Base-by-base conservation (phyloP, 2,113 vertebrate genomes). In the Enhydra lutris region DNA sequence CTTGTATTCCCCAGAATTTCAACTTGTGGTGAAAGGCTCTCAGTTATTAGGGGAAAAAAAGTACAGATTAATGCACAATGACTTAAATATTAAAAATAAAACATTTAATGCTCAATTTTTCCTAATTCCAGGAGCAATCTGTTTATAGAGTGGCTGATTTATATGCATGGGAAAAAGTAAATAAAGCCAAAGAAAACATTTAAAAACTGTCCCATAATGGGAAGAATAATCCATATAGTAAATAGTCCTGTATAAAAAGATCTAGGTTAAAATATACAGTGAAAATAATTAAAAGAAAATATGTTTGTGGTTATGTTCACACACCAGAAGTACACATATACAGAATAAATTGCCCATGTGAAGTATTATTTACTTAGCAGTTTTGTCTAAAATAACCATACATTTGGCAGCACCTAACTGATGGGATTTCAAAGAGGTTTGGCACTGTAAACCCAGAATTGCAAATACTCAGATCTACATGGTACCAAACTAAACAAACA, bases 41-140 rank as follows among this genome's bases (percentile, higher is more conserved):
- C 29, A 61, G 18, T 57, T 34, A 69, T 24, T 20, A 8, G 39
- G 39, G 39, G 23, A 6, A 47, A 65, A 82, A 82, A 57, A 65
- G 36, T 55, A 83, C n/a, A 87, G 50, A 65, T 52, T 55, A 89
- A 79, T 55, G 3, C 13, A 67, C 13, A 61, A 57, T 69, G 39
- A 69, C n/a, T 91, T 82, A 88, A 88, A 83, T 94, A 47, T 83
- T 63, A 91, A 78, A 89, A 73, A 86, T 34, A 69, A 87, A 76
- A 59, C 2, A 52, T 71, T 71, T 79, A 83, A 84, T 31, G 0
- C 17, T 89, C 61, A 55, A 61, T 92, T 92, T 45, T 39, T 84
- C 71, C 39, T 84, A 47, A 78, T 92, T 89, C 7, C 26, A 34
- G n/a, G 13, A 81, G 12, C 7, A 59, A 29, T 4, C 11, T n/a